phyloP scores from a whole-genome alignment of 2,113 vertebrate species.

The Brienomyrus longianalis region DNA sequence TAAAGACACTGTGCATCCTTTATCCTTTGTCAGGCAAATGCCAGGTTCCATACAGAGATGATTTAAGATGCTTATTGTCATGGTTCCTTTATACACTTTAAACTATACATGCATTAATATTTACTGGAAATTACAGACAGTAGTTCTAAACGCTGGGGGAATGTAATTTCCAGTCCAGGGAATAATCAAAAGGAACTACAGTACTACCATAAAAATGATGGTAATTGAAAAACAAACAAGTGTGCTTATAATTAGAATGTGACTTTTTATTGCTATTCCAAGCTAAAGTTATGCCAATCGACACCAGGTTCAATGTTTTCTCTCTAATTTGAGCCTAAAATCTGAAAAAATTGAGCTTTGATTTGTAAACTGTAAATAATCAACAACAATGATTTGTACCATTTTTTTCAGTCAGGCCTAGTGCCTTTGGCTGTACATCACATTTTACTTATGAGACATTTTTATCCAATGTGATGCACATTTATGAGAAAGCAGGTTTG shows the following conservation, averaged over 20 bases:
- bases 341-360: not conserved
- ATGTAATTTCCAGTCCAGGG: slow-evolving; percentile 3
- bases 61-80: not conserved
- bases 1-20: slow-evolving; percentile 15
- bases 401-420: no score
- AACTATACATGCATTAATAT: not conserved
- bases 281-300: not conserved
- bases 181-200: not conserved
- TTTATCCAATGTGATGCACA: not conserved
- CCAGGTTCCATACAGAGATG: slow-evolving; percentile 29
- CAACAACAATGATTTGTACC: not conserved
- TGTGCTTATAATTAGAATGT: not conserved
- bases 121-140: not conserved
- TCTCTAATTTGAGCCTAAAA: not conserved
- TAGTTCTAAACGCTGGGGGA: not conserved
- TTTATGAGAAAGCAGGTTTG: not conserved
- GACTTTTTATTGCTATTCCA: not conserved
- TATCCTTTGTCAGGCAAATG: slow-evolving; percentile 29
- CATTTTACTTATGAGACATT: not conserved
- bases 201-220: not conserved
- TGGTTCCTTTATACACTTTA: not conserved
- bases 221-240: slow-evolving; percentile 4
- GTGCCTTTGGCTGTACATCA: not conserved
- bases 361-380: not conserved
- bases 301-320: not conserved